These are phyloP conservation scores for Enteromius treurensis DNA, from an alignment of 2,797 vertebrate genomes.

Conservation along the genomic window DNA sequence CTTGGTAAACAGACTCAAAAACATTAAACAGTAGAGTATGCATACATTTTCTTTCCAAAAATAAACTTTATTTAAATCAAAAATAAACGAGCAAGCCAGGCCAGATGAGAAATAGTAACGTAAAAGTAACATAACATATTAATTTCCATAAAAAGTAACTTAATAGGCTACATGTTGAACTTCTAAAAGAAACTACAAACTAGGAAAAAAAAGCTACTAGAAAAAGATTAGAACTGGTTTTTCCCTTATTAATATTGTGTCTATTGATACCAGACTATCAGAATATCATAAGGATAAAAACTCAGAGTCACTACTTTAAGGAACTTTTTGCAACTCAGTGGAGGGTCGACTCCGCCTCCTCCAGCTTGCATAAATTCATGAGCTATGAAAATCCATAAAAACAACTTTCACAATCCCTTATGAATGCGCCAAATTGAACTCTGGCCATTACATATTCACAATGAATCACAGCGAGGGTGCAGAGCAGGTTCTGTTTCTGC, in stretches of 20 bases:
- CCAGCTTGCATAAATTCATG: neutral
- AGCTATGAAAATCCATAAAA: slow-evolving; percentile 13
- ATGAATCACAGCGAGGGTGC: slow-evolving; percentile 25
- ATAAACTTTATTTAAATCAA: neutral
- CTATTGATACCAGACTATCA: slow-evolving; percentile 11
- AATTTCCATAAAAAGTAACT: neutral
- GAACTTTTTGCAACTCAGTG: neutral
- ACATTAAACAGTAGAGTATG: neutral
- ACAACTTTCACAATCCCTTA: neutral
- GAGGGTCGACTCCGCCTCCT: neutral
- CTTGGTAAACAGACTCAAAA: neutral
- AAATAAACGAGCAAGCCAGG: neutral
- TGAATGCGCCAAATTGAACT: neutral
- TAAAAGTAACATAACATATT: neutral
- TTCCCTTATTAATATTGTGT: neutral
- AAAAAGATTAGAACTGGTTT: neutral
- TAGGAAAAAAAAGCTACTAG: neutral
- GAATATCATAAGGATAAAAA: slow-evolving; percentile 5
- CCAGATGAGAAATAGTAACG: neutral
- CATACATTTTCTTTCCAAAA: neutral
- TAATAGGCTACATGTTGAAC: neutral
- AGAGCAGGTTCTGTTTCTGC: slow-evolving; percentile 29
- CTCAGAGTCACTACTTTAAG: neutral
- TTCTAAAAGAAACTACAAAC: neutral
- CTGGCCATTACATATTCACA: slow-evolving; percentile 10